These are phyloP conservation scores for Ectemnius continuus DNA, from an alignment of 2,888 invertebrate species.

Conservation along the genomic window DNA sequence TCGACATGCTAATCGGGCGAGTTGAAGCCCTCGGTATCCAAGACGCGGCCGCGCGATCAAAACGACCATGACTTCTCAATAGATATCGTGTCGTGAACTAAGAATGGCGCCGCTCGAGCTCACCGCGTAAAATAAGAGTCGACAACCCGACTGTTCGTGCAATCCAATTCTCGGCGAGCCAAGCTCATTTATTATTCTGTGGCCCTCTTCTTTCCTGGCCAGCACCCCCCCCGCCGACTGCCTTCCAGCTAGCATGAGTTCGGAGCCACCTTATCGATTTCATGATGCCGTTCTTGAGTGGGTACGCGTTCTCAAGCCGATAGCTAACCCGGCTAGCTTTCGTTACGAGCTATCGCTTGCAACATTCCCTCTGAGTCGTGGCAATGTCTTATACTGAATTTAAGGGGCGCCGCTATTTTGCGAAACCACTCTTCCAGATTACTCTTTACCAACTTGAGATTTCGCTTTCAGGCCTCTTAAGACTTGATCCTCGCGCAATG, in stretches of 20 bases:
- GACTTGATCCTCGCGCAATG: constrained; percentile 62
- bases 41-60: no score
- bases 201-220: constrained; percentile 19
- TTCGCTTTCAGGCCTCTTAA: constrained; percentile 58
- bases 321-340: constrained; percentile 36
- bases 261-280: constrained; percentile 44
- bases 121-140: constrained; percentile 31
- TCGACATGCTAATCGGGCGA: no score
- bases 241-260: no score
- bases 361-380: constrained; percentile 30
- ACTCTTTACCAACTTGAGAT: constrained; percentile 20
- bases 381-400: constrained; percentile 18
- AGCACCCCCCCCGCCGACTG: no score
- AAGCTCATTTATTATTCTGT: constrained; percentile 43
- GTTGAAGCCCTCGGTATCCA: no score
- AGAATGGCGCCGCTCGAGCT: constrained; percentile 12
- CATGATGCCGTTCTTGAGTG: constrained; percentile 14
- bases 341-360: constrained; percentile 46
- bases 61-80: no score
- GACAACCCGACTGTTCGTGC: constrained; percentile 19
- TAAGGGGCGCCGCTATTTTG: constrained; percentile 10
- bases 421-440: constrained; percentile 37
- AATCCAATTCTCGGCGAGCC: constrained; percentile 34
- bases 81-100: constrained; percentile 1
- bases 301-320: constrained; percentile 19